Evolutionary conservation across 2,888 invertebrate genomes (phyloP), one percentile per base, ranked within the genome.

Genomic region (Argynnis bischoffii): DNA sequence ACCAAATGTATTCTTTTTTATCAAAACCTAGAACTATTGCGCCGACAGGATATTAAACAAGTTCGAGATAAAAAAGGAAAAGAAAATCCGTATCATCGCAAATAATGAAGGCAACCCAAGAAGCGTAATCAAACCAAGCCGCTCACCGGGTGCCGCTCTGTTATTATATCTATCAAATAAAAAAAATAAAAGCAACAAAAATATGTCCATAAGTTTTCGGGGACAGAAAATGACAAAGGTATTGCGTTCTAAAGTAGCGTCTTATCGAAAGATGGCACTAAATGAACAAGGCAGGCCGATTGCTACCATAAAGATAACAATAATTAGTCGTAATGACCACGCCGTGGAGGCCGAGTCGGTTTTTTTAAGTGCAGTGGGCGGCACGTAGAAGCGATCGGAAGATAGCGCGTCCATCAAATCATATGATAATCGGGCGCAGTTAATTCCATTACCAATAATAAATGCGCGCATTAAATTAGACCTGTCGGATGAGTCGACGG

Each of bases 391-490:
- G 75, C 77, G 91, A 92, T 92, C 83, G 76, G 81, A 77, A 87
- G 92, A 92, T 92, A 92, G 90, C 84, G 86, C 87, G 89, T 90
- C 91, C 91, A 92, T 92, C 92, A 92, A 90, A 90, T 89, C 89
- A 86, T 90, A 92, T 90, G 92, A 92, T 92, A 92, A 92, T 92
- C 92, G 90, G 90, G 79, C 85, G 82, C 87, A 80, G 92, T 92
- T 92, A 92, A 92, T 92, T 92, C 92, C 90, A 91, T 91, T 91
- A 89, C 87, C 88, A 90, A 90, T 92, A 90, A 91, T 92, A 92
- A 92, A 92, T 91, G 92, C 91, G 87, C 86, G 92, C 87, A 92
- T 92, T 92, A 92, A 90, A 89, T 91, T 90, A 89, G 87, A 88
- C 86, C 89, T 86, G 90, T 89, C 89, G 86, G 89, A 89, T 90